A percentile compares a stretch with the other conserved stretches of the same genome.
Evolutionary conservation across 1,140 invertebrate species (phyloP).

Genomic region (Drosophila parabipectinata): DNA sequence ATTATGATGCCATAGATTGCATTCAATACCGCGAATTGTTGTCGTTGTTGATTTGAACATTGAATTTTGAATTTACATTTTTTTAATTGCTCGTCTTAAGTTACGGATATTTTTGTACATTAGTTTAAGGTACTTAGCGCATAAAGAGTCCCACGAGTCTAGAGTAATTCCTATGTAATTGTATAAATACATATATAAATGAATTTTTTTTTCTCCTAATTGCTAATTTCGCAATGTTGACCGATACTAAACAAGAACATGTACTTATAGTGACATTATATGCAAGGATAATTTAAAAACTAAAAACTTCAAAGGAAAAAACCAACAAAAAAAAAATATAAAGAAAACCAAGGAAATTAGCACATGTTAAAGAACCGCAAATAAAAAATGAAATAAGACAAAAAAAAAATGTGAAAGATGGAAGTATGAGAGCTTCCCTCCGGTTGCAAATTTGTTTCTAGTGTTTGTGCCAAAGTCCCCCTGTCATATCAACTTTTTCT

Average conservation of each 20-base stretch:
- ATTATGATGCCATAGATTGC: conserved; percentile 14
- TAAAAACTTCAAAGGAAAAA: conserved; percentile 17
- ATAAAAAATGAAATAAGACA: conserved; percentile 38
- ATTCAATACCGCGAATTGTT: conserved; percentile 51
- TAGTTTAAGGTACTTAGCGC: conserved; percentile 64
- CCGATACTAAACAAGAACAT: conserved; percentile 30
- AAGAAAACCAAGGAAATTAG: conserved; percentile 51
- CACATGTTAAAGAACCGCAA: conserved; percentile 72
- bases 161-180: conserved; percentile 45
- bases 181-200: conserved; percentile 33
- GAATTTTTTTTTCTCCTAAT: conserved; percentile 44
- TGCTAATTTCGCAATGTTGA: conserved; percentile 51
- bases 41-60: conserved; percentile 63
- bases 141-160: conserved; percentile 58
- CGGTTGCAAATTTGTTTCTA: conserved; percentile 49
- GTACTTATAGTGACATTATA: conserved; percentile 51
- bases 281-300: conserved; percentile 52
- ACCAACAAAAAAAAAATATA: conserved; percentile 30
- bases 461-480: conserved; percentile 16
- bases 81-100: conserved; percentile 70
- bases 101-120: conserved; percentile 77
- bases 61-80: conserved; percentile 41
- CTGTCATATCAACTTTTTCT: conserved; percentile 69
- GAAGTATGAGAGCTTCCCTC: conserved; percentile 23
- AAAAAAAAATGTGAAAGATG: neutral